phyloP scores from a whole-genome alignment of 1,140 invertebrate genomes.

The Leptinotarsa texana region DNA sequence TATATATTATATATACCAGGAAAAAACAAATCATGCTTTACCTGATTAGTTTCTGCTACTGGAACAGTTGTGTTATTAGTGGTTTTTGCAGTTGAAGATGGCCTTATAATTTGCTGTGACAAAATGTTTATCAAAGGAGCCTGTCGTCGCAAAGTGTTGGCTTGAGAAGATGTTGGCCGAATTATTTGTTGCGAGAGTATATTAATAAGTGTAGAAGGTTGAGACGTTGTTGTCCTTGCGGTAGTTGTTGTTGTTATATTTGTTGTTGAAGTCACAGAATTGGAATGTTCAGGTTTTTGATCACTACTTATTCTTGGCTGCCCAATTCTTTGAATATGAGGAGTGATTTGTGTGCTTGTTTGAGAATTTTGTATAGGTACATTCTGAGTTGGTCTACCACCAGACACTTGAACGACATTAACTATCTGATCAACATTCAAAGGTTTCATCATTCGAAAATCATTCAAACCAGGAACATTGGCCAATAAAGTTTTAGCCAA shows the following conservation, averaged over 20 bases:
- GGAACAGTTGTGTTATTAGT: conserved; percentile 5
- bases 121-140: conserved; percentile 51
- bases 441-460: conserved; percentile 62
- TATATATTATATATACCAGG: too few species aligned
- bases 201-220: conserved; percentile 54
- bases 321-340: conserved; percentile 57
- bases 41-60: conserved; percentile 18
- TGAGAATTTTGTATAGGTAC: conserved; percentile 47
- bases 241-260: conserved; percentile 39
- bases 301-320: conserved; percentile 48
- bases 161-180: conserved; percentile 34
- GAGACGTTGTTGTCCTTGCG: conserved; percentile 40
- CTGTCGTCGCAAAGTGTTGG: conserved; percentile 33
- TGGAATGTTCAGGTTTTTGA: conserved; percentile 44
- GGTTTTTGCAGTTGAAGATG: conserved; percentile 27
- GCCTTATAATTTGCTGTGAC: conserved; percentile 51
- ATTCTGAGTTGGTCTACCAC: conserved; percentile 37
- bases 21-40: conserved; percentile 12
- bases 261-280: conserved; percentile 51
- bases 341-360: conserved; percentile 54
- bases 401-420: conserved; percentile 64
- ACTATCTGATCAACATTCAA: conserved; percentile 60
- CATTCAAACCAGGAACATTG: conserved; percentile 60
- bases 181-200: conserved; percentile 51
- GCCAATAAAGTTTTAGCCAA: conserved; percentile 51